Evolutionary conservation across 2,888 invertebrate species (phyloP).

Genomic region (Caradrina kadenii): DNA sequence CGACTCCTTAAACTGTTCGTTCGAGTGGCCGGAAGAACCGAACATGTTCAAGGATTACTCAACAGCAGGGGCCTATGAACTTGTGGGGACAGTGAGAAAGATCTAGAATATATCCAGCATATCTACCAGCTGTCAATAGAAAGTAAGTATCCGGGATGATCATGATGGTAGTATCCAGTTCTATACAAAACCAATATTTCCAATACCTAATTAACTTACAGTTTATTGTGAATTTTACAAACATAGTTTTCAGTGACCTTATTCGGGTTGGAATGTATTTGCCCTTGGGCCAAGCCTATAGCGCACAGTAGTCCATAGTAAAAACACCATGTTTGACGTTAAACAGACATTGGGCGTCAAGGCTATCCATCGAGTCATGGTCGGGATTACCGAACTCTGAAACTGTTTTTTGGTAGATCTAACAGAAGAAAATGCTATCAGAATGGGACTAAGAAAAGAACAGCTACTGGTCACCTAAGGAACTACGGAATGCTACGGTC

Average conservation of each 20-base stretch:
- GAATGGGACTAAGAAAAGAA: neutral
- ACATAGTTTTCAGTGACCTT: constrained; percentile 18
- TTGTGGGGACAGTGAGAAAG: neutral
- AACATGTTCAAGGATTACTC: too few relatives aligned
- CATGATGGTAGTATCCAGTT: neutral
- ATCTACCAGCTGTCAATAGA: too few relatives aligned
- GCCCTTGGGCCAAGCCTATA: constrained; percentile 56
- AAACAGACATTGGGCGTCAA: constrained; percentile 46
- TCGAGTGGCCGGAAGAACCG: neutral
- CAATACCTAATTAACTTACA: neutral
- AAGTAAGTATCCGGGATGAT: too few relatives aligned
- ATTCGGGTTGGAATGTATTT: constrained; percentile 16
- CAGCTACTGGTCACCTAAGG: too few relatives aligned
- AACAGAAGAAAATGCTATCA: neutral
- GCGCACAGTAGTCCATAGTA: constrained; percentile 30
- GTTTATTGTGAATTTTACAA: constrained; percentile 7
- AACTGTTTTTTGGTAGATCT: constrained; percentile 10
- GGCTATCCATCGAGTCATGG: constrained; percentile 44
- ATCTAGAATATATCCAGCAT: too few relatives aligned
- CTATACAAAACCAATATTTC: neutral
- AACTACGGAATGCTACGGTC: too few relatives aligned
- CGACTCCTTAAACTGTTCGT: neutral
- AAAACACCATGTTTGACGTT: constrained; percentile 53
- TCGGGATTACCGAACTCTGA: constrained; percentile 39
- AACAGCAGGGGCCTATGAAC: neutral